Conservation (phyloP, 2,797 vertebrate species). For the Molossus molossus region DNA sequence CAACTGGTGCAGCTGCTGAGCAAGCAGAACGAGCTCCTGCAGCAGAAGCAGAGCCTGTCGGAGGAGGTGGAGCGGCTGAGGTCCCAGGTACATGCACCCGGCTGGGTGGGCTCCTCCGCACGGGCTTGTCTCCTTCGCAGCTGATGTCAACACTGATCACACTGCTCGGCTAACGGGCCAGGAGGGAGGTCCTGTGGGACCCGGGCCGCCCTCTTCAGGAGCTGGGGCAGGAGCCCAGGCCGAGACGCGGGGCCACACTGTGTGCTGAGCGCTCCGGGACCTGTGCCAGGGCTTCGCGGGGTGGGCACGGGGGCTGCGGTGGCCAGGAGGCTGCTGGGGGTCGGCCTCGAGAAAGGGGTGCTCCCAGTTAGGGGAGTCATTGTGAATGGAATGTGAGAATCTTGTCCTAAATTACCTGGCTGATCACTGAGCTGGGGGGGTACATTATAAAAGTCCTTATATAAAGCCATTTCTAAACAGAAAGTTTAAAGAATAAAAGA, state of each 20-base stretch:
- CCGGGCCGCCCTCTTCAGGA: neutral
- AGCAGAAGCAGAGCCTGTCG: conserved; percentile 93
- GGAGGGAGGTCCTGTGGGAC: neutral
- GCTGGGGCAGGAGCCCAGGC: neutral
- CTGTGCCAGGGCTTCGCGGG: fast-evolving
- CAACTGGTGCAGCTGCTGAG: conserved; percentile 96
- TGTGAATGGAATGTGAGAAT: neutral
- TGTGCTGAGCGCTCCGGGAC: too few relatives aligned
- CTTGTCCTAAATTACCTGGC: neutral
- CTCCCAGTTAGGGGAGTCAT: too few relatives aligned
- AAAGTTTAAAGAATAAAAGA: neutral
- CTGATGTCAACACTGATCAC: neutral
- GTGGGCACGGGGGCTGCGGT: fast-evolving
- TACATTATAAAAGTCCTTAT: neutral
- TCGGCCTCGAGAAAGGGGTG: neutral
- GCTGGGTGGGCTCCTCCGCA: neutral
- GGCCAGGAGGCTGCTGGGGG: neutral
- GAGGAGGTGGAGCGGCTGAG: conserved; percentile 92
- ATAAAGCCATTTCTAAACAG: neutral
- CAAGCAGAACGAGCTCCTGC: conserved; percentile 95
- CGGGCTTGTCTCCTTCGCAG: neutral
- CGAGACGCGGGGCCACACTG: neutral
- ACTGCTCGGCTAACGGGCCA: fast-evolving
- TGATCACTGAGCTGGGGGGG: too few relatives aligned
- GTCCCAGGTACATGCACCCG: conserved; percentile 86